Evolutionary conservation across 2,113 vertebrate genomes (phyloP).

Genomic region (Poeciliopsis turrubarensis): DNA sequence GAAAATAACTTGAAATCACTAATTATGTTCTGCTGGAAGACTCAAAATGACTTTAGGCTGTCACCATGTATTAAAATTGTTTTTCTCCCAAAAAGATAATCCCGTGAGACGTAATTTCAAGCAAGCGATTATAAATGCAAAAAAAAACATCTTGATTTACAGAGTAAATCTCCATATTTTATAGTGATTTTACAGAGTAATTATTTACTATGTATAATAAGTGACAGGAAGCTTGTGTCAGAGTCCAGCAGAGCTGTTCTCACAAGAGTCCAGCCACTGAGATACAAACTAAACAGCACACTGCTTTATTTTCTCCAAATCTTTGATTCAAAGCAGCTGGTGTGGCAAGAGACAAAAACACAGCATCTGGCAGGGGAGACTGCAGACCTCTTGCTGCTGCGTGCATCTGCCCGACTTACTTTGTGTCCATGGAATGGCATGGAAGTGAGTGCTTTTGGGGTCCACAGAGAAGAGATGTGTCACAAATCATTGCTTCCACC

Average conservation of each 20-base stretch:
- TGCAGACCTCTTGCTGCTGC: slow-evolving; percentile 7
- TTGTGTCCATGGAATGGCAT: slow-evolving; percentile 26
- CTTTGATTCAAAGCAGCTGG: slow-evolving; percentile 55
- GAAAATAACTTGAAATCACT: slow-evolving; percentile 13
- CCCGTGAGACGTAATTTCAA: slow-evolving; percentile 11
- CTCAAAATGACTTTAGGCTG: slow-evolving; percentile 23
- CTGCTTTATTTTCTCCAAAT: slow-evolving; percentile 45
- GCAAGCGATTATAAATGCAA: slow-evolving; percentile 11
- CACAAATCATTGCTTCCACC: slow-evolving; percentile 57
- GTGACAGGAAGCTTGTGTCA: background rate
- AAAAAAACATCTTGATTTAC: slow-evolving; percentile 11
- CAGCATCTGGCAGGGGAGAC: slow-evolving; percentile 54
- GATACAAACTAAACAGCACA: slow-evolving; percentile 37
- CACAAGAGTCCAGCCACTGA: slow-evolving; percentile 24
- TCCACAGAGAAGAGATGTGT: slow-evolving; percentile 41
- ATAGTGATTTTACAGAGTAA: background rate
- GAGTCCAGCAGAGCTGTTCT: slow-evolving; percentile 2
- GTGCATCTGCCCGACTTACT: slow-evolving; percentile 26
- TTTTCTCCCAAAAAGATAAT: slow-evolving; percentile 10
- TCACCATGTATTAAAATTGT: slow-evolving; percentile 17
- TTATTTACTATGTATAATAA: slow-evolving; percentile 22
- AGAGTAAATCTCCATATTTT: slow-evolving; percentile 9
- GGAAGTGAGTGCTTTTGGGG: slow-evolving; percentile 15
- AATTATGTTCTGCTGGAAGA: slow-evolving; percentile 7
- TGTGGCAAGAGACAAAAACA: slow-evolving; percentile 49